Percentiles rank a stretch among this genome's conserved stretches.
Evolutionary conservation across 2,113 vertebrate genomes (phyloP).

Genomic region (Pomatostomus ruficeps): DNA sequence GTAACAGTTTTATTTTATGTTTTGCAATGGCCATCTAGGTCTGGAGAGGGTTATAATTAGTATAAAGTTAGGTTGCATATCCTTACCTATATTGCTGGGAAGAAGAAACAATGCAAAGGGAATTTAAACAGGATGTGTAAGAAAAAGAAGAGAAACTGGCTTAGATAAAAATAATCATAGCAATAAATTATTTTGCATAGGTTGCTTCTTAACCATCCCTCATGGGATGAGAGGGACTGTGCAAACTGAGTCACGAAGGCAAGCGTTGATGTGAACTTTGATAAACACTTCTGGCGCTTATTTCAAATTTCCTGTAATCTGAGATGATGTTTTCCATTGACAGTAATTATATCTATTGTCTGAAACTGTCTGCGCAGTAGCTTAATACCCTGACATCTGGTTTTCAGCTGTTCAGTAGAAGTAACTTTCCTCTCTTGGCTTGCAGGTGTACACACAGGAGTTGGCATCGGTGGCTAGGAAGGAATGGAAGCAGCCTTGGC

Average conservation of each 20-base stretch:
- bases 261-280: neutral
- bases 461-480: constrained; percentile 82
- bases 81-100: neutral
- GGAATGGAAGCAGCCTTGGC: constrained; percentile 80
- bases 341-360: neutral
- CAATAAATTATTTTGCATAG: neutral
- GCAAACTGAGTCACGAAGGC: neutral
- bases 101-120: neutral
- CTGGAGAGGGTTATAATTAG: neutral
- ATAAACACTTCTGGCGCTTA: neutral
- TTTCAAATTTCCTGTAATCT: neutral
- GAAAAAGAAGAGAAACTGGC: neutral
- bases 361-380: neutral
- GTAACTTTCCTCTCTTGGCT: neutral
- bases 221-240: neutral
- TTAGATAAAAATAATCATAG: neutral
- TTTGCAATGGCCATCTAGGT: neutral
- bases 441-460: constrained; percentile 76
- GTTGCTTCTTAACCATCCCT: neutral
- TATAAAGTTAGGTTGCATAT: neutral
- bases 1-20: neutral
- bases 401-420: neutral
- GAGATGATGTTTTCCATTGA: neutral
- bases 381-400: neutral
- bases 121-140: neutral